phyloP scores from a whole-genome alignment of 2,797 vertebrate species.

The Hemitrygon akajei region DNA sequence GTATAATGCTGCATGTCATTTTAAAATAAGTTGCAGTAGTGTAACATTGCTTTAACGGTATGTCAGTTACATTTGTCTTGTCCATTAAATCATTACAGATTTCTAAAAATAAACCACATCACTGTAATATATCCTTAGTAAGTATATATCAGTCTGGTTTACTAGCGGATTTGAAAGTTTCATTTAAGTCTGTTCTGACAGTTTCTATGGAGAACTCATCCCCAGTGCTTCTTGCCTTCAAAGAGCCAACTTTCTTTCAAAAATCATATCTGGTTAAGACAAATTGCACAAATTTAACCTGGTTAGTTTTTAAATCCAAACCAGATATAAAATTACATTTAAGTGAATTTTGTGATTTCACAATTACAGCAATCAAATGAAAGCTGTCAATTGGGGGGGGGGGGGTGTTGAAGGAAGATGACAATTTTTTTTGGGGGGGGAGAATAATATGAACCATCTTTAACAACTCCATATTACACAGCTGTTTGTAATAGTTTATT shows the following conservation, averaged over 20 bases:
- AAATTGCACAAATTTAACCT: not conserved
- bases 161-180: constrained; percentile 14
- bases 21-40: not conserved
- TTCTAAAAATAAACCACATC: not conserved
- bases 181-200: not conserved
- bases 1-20: not conserved
- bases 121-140: not conserved
- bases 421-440: too few relatives aligned
- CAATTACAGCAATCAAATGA: not conserved
- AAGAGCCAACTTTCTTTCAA: not conserved
- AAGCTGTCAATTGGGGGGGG: not conserved
- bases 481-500: not conserved
- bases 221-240: not conserved
- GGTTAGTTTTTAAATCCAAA: not conserved
- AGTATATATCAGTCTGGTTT: not conserved
- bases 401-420: too few relatives aligned
- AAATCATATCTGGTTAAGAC: not conserved
- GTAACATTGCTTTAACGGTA: not conserved
- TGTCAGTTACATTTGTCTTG: constrained; percentile 22
- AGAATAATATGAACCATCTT: not conserved
- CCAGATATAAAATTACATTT: not conserved
- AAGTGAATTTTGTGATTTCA: not conserved
- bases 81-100: not conserved
- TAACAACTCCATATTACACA: not conserved
- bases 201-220: not conserved